Conservation (phyloP, 2,113 vertebrate genomes). For the Salvelinus alpinus region DNA sequence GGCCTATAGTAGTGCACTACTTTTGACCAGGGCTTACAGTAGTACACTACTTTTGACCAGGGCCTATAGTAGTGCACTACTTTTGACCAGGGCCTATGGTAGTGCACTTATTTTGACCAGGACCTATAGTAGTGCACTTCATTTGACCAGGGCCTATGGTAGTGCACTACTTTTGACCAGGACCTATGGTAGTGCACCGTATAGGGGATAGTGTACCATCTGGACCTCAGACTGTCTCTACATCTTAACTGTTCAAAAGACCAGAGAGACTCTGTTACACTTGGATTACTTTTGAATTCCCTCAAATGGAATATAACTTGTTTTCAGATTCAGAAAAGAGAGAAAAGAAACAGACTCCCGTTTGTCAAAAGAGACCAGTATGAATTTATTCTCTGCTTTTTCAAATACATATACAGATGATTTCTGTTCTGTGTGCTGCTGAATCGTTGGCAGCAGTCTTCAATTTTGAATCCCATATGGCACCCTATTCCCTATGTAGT, state of each 20-base stretch:
- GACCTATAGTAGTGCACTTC: too few relatives aligned
- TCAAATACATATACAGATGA: slow-evolving; percentile 67
- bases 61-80: too few relatives aligned
- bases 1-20: too few relatives aligned
- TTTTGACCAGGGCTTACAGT: too few relatives aligned
- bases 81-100: too few relatives aligned
- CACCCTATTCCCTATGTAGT: neutral
- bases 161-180: too few relatives aligned
- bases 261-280: slow-evolving; percentile 31
- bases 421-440: slow-evolving; percentile 47
- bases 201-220: too few relatives aligned
- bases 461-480: slow-evolving; percentile 42
- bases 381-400: slow-evolving; percentile 74
- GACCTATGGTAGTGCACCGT: too few relatives aligned
- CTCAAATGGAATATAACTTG: slow-evolving; percentile 15
- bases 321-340: slow-evolving; percentile 27
- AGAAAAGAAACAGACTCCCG: slow-evolving; percentile 45
- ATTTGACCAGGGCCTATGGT: too few relatives aligned
- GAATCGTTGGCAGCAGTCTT: slow-evolving; percentile 45
- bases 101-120: too few relatives aligned
- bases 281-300: slow-evolving; percentile 38
- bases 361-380: slow-evolving; percentile 74
- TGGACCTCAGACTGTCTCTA: slow-evolving; percentile 6
- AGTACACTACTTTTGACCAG: too few relatives aligned
- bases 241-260: slow-evolving; percentile 31